Evolutionary conservation across 2,888 invertebrate genomes (phyloP).

Genomic region (Eueremaeus valkanovi): DNA sequence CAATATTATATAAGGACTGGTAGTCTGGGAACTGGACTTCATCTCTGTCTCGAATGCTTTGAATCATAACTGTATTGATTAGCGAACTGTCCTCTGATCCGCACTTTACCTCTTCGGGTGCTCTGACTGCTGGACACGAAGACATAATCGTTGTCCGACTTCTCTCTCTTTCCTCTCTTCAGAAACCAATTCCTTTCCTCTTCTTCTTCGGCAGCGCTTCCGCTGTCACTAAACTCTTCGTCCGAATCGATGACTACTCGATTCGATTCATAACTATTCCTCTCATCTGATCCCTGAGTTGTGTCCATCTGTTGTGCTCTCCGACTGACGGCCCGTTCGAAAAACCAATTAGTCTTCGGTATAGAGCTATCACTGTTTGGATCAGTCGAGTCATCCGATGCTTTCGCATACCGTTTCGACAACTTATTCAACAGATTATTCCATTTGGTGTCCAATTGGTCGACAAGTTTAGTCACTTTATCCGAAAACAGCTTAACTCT

Average conservation of each 20-base stretch:
- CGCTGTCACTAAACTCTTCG: background rate
- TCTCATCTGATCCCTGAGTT: background rate
- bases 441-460: constrained; percentile 37
- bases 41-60: too few species aligned
- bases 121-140: background rate
- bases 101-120: too few species aligned
- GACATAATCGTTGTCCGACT: background rate
- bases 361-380: background rate
- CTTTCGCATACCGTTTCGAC: background rate
- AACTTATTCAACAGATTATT: constrained; percentile 34
- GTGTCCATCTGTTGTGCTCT: background rate
- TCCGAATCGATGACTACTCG: background rate
- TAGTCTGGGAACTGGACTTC: too few species aligned
- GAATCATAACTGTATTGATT: too few species aligned
- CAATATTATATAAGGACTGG: too few species aligned
- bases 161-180: background rate
- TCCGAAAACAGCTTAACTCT: background rate
- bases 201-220: background rate
- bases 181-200: constrained; percentile 2
- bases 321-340: constrained; percentile 8
- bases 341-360: constrained; percentile 16
- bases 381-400: background rate
- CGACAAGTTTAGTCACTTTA: constrained; percentile 9
- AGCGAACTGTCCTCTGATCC: too few species aligned
- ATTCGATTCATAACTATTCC: background rate